Evolutionary conservation across 1,140 invertebrate genomes (phyloP), one percentile per base, ranked within the genome.

Genomic region (Lordiphosa stackelbergi): DNA sequence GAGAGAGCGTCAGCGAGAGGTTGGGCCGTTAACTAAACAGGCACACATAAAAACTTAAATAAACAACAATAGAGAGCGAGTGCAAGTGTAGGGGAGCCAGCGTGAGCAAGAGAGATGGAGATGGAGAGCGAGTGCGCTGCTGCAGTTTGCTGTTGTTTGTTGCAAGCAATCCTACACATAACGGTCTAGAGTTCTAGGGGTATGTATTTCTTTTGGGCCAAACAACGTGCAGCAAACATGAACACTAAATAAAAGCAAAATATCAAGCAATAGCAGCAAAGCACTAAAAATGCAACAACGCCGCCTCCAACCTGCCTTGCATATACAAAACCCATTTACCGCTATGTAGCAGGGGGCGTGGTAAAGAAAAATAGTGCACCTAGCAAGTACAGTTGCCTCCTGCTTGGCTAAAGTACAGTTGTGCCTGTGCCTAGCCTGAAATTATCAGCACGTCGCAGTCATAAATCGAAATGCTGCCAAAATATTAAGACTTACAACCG

Each of bases 41-140:
- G 73, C 73, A 70, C 77, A 81, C 77, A 81, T 83, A 81, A 81
- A 81, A 83, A 83, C 77, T 83, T 83, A 83, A 83, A 83, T 83
- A 83, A 83, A 83, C 78, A 83, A 83, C 77, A 83, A 83, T 83
- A 83, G 78, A 41, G 72, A 45, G 55, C 47, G 28, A 10, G 68
- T 16, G 55, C 47, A 22, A 10, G 68, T 16, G 16, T 8, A 51
- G 5, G 16, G 40, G 24, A 56, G 19, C 12, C 35, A 8, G 37
- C 7, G 41, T 46, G 31, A n/a, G 5, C 19, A 13, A 36, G 10
- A 61, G 47, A n/a, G 10, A 2, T 4, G 37, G 47, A n/a, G 10
- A 2, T 4, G 37, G 36, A 41, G 6, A 11, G 41, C 19, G 34
- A 19, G 40, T 38, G 13, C 58, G 73, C 55, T 58, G 69, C 69